Conservation (phyloP, 1,140 invertebrate genomes). For the Stenopsyche tienmushanensis region DNA sequence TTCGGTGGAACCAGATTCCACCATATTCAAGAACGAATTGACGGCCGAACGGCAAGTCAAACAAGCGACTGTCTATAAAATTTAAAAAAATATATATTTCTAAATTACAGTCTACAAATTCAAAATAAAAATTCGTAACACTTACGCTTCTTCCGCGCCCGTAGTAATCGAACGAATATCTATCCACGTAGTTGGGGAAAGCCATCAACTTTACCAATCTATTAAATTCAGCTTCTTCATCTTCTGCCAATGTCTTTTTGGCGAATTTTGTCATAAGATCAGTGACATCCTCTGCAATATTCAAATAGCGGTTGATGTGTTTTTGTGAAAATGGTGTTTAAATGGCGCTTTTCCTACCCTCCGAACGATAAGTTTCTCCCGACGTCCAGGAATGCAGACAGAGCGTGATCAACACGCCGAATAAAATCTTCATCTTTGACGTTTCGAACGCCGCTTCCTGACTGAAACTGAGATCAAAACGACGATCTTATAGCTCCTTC, state of each 20-base stretch:
- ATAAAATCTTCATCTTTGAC: too few relatives aligned
- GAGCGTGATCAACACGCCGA: too few relatives aligned
- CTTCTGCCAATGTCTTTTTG: constrained; percentile 17
- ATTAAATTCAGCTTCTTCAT: constrained; percentile 26
- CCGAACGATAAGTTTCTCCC: constrained; percentile 12
- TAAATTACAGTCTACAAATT: background rate
- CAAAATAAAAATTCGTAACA: background rate
- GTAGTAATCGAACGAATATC: constrained; percentile 20
- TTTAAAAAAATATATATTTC: too few relatives aligned
- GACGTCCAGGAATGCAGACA: background rate
- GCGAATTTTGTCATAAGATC: constrained; percentile 32
- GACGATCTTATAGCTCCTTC: too few relatives aligned
- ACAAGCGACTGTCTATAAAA: constrained; percentile 52
- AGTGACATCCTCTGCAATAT: constrained; percentile 27
- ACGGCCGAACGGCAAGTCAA: constrained; percentile 56
- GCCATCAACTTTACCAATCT: constrained; percentile 27
- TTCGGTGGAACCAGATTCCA: constrained; percentile 46
- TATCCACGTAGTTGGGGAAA: constrained; percentile 30
- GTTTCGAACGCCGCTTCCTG: too few relatives aligned
- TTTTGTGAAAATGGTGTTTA: background rate
- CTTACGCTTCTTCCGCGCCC: constrained; percentile 27
- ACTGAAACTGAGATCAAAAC: too few relatives aligned
- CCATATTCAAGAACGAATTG: constrained; percentile 48
- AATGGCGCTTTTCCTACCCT: background rate
- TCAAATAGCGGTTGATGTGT: too few relatives aligned